Base-by-base conservation (phyloP, 1,140 invertebrate species). In the Drosophila bipectinata region DNA sequence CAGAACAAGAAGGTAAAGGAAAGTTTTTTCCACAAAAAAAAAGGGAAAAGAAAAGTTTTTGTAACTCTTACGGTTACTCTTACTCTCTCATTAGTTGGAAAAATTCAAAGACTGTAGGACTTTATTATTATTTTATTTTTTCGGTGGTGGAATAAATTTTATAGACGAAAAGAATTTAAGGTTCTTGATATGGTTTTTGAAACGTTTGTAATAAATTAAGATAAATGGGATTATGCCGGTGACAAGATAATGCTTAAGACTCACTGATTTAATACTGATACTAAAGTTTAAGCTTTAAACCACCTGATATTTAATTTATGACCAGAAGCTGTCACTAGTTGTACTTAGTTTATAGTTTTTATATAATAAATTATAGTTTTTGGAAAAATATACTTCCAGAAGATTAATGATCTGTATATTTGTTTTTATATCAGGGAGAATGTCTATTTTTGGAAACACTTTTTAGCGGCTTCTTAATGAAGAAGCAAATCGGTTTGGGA, bases 381-480 rank as follows among this genome's bases (percentile, higher is more conserved):
- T 14, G 7, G n/a, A 14, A 21, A 21, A 21, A 45, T 7, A 15
- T 6, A 9, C 15, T 45, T 45, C 15, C 41, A 45, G 39, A 41
- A 51, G 32, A 51, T 26, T 8, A 51, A 15, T 12, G 2, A 51
- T 51, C 1, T 30, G 30, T 32, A 21, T 51, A 21, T 21, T 15
- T 28, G 6, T 53, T 37, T 37, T 37, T n/a, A n/a, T 10, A 12
- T n/a, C 34, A 37, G 47, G 2, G 26, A 15, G 26, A 21, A 21
- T 12, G 52, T 44, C 81, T 84, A 84, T 85, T 77, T 85, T 67
- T 80, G 54, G 77, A 21, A 7, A 0, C 14, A 49, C 73, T 63
- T 84, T 73, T 84, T 84, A 84, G 81, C 81, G 63, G 52, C 57
- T 71, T 79, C 67, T 62, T 62, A 73, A 73, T 72, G 45, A 63